Percentiles rank a stretch among this genome's conserved stretches.
phyloP scores from a whole-genome alignment of 1,140 invertebrate species.

The Araneus ventricosus region DNA sequence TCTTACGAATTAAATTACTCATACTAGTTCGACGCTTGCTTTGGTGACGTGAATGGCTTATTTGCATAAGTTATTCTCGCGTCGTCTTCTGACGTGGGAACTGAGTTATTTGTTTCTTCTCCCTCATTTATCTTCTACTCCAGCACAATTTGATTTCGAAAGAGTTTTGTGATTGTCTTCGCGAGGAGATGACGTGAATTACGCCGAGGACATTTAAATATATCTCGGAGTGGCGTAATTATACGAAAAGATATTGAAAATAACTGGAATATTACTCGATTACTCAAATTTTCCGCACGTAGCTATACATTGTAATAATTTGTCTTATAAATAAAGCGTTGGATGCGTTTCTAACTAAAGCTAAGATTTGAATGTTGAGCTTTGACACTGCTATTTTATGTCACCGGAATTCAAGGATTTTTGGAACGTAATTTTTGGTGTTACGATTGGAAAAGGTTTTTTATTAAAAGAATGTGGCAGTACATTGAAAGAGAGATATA shows the following conservation, averaged over 20 bases:
- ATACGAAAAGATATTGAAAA: background rate
- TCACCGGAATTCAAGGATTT: too few relatives aligned
- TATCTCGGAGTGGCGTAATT: background rate
- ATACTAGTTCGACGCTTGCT: background rate
- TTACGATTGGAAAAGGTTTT: too few relatives aligned
- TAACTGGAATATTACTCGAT: background rate
- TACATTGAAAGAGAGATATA: too few relatives aligned
- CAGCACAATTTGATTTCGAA: background rate
- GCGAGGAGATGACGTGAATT: background rate
- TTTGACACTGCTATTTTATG: too few relatives aligned
- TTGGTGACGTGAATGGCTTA: background rate
- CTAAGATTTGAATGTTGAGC: too few relatives aligned
- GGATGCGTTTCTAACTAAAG: too few relatives aligned
- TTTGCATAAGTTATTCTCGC: constrained; percentile 12
- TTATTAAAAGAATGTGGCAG: too few relatives aligned
- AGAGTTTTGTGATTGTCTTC: background rate
- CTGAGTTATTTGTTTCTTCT: background rate
- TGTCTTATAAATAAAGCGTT: too few relatives aligned
- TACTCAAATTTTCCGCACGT: background rate
- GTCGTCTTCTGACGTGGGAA: background rate
- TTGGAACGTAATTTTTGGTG: too few relatives aligned
- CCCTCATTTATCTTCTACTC: background rate
- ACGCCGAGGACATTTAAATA: background rate
- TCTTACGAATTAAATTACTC: background rate
- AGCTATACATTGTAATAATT: too few relatives aligned